Percentiles rank a stretch among this genome's conserved stretches.
phyloP scores from a whole-genome alignment of 2,797 vertebrate genomes.

The Poliocrania exsul region DNA sequence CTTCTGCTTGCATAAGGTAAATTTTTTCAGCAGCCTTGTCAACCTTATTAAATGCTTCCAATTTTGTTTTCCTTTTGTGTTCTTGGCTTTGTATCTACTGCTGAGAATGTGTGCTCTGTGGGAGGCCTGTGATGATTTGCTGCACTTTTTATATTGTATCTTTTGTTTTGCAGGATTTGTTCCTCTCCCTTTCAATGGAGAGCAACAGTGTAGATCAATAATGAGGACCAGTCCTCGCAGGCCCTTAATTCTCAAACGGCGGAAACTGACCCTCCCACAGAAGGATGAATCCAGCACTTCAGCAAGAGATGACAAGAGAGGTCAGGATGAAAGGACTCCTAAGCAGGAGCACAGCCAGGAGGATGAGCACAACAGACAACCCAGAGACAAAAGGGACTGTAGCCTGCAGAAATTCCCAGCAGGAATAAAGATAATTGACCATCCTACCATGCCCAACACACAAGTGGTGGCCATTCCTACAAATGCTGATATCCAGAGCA shows the following conservation, averaged over 20 bases:
- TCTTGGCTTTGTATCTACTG: not conserved
- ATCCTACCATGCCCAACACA: slow-evolving; percentile 87
- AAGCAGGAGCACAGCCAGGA: slow-evolving; percentile 23
- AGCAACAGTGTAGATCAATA: slow-evolving; percentile 71
- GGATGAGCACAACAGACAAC: not conserved
- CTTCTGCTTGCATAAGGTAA: not conserved
- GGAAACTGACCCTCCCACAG: slow-evolving; percentile 84
- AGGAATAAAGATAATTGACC: slow-evolving; percentile 87
- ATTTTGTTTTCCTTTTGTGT: not conserved
- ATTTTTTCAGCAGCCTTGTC: not conserved
- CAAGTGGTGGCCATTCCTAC: slow-evolving; percentile 89
- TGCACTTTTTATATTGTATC: not conserved
- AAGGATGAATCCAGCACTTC: not conserved
- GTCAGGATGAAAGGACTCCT: slow-evolving; percentile 58
- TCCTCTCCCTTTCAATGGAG: slow-evolving; percentile 75
- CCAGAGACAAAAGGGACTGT: not conserved
- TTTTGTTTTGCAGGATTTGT: slow-evolving; percentile 52
- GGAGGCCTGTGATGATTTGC: not conserved
- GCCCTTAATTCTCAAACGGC: slow-evolving; percentile 95
- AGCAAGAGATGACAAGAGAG: not conserved
- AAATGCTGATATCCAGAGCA: slow-evolving; percentile 85
- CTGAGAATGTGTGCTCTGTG: not conserved
- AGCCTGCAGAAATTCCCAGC: slow-evolving; percentile 76
- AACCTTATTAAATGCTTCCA: not conserved
- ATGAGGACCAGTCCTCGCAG: slow-evolving; percentile 93